These are phyloP conservation scores for Pseudobourletiella spinata DNA, from an alignment of 1,140 invertebrate genomes.

Conservation along the genomic window DNA sequence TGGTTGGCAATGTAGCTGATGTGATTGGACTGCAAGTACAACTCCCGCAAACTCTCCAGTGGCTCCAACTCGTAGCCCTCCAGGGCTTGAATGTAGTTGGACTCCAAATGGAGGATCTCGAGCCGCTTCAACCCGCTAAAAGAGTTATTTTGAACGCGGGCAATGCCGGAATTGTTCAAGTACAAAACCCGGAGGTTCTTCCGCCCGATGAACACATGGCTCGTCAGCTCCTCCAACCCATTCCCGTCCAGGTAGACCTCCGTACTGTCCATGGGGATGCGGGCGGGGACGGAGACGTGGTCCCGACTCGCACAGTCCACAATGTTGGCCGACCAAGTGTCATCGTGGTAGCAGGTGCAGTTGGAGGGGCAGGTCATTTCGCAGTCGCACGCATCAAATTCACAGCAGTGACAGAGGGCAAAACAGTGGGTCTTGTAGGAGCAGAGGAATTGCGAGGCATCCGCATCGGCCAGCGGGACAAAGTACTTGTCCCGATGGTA, in stretches of 20 bases:
- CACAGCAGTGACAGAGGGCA: constrained; percentile 84
- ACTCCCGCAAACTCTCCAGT: constrained; percentile 65
- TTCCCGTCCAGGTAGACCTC: constrained; percentile 88
- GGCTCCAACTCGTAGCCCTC: constrained; percentile 74
- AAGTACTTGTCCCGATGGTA: constrained; percentile 71
- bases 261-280: constrained; percentile 88
- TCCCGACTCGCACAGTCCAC: constrained; percentile 76
- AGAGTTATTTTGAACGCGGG: constrained; percentile 73
- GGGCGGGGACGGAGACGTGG: constrained; percentile 65
- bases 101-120: constrained; percentile 62
- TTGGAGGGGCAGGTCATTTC: constrained; percentile 70
- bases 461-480: constrained; percentile 70
- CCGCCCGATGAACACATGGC: constrained; percentile 81
- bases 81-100: constrained; percentile 68
- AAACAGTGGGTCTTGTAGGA: constrained; percentile 88
- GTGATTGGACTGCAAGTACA: constrained; percentile 79
- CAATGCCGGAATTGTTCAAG: constrained; percentile 78
- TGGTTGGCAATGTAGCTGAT: constrained; percentile 73
- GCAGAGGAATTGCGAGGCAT: constrained; percentile 81
- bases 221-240: constrained; percentile 71
- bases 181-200: constrained; percentile 77
- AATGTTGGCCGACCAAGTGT: constrained; percentile 85
- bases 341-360: constrained; percentile 89
- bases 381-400: constrained; percentile 71
- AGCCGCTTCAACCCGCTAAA: constrained; percentile 63